A percentile compares a stretch with the other conserved stretches of the same genome.
phyloP scores from a whole-genome alignment of 2,797 vertebrate genomes.

The Sebastes reedi region DNA sequence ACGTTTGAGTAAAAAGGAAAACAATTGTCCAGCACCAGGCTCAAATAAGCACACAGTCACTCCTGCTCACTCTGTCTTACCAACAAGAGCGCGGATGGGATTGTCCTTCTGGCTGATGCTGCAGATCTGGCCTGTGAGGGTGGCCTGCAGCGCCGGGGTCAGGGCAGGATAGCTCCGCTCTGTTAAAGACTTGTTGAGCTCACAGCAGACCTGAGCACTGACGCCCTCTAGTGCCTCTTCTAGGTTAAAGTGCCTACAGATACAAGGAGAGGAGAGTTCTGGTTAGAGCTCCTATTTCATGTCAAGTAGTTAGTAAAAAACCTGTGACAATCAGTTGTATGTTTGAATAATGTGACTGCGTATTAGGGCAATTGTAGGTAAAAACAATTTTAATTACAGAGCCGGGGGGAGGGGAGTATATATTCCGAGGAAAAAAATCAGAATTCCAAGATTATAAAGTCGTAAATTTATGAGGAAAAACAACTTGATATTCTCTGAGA shows the following conservation, averaged over 20 bases:
- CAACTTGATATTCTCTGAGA: too few species aligned
- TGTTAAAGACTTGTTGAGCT: slow-evolving; percentile 87
- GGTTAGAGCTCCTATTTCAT: background rate
- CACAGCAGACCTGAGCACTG: slow-evolving; percentile 86
- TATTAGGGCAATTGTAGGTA: too few species aligned
- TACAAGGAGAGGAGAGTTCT: background rate
- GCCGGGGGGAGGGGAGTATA: too few species aligned
- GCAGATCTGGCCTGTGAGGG: slow-evolving; percentile 88
- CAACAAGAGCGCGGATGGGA: slow-evolving; percentile 88
- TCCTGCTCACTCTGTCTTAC: slow-evolving; percentile 74
- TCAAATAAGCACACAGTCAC: background rate
- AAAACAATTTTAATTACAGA: too few species aligned
- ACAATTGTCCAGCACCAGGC: background rate
- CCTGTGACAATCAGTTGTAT: background rate
- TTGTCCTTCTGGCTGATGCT: slow-evolving; percentile 87
- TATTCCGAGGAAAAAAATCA: too few species aligned
- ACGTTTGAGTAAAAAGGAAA: background rate
- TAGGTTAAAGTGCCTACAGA: slow-evolving; percentile 84
- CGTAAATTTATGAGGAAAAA: too few species aligned
- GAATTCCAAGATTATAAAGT: too few species aligned
- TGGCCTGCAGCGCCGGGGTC: slow-evolving; percentile 81
- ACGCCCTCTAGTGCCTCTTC: slow-evolving; percentile 85
- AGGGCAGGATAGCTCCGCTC: slow-evolving; percentile 85
- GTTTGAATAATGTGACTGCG: background rate
- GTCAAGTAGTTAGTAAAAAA: background rate